phyloP scores from a whole-genome alignment of 2,888 invertebrate genomes.

The Oxycera nigricornis region DNA sequence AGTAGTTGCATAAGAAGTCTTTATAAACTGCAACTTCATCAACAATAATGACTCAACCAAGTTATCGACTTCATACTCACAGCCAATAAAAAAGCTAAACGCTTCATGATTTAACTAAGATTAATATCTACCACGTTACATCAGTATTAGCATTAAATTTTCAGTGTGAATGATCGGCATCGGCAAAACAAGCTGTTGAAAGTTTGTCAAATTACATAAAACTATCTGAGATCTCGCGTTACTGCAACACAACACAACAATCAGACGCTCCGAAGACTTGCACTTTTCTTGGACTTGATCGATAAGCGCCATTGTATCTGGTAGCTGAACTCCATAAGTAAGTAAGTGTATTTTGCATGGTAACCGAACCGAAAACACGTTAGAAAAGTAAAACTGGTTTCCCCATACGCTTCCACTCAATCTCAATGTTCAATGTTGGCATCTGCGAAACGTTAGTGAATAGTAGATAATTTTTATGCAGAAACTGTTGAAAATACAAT shows the following conservation, averaged over 20 bases:
- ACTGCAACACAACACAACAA: neutral
- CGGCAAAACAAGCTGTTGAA: constrained; percentile 1
- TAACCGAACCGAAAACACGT: neutral
- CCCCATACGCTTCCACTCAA: neutral
- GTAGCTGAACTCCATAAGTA: neutral
- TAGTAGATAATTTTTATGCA: constrained; percentile 1
- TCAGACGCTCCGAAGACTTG: neutral
- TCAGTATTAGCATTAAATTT: no score
- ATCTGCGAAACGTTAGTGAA: neutral
- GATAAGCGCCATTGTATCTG: constrained; percentile 13
- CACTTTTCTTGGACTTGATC: constrained; percentile 5
- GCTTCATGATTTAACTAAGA: no score
- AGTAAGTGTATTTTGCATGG: neutral
- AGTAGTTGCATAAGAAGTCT: no score
- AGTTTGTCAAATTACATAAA: constrained; percentile 16
- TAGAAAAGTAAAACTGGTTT: constrained; percentile 2
- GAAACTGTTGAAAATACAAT: neutral
- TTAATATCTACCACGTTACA: no score
- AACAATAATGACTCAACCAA: no score
- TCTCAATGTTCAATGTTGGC: constrained; percentile 4
- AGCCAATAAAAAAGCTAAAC: no score
- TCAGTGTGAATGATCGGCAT: no score
- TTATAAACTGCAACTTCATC: no score
- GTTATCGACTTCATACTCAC: no score
- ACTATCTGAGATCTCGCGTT: neutral